A percentile compares a stretch with the other conserved stretches of the same genome.
Evolutionary conservation across 2,113 vertebrate genomes (phyloP).

Genomic region (Chionomys nivalis): DNA sequence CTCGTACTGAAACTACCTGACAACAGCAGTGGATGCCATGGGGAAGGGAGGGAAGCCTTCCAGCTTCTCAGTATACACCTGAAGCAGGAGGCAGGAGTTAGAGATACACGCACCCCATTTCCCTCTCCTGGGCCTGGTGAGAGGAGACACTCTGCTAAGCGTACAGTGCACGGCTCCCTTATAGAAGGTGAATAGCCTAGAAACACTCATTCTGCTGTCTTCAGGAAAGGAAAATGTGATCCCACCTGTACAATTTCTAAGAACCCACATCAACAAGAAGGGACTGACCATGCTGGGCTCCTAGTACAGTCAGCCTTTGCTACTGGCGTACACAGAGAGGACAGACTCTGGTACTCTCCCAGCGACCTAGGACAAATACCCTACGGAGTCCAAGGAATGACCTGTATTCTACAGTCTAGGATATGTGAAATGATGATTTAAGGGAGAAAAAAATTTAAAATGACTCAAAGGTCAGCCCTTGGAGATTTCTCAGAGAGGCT

Average conservation of each 20-base stretch:
- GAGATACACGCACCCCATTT: background rate
- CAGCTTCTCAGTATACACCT: background rate
- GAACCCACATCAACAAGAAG: background rate
- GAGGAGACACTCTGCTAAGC: background rate
- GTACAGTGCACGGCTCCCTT: background rate
- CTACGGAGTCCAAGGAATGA: background rate
- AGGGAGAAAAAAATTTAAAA: background rate
- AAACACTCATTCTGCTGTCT: background rate
- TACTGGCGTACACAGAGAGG: accelerated
- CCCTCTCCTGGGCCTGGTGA: background rate
- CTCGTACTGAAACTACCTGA: slow-evolving; percentile 46
- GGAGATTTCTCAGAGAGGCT: background rate
- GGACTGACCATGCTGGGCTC: background rate
- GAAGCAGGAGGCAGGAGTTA: background rate
- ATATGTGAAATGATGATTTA: slow-evolving; percentile 39
- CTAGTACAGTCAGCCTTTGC: background rate
- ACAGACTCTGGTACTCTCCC: background rate
- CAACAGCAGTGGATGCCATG: background rate
- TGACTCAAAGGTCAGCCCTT: background rate
- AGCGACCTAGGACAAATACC: background rate
- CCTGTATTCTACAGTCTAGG: background rate
- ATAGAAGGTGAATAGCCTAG: background rate
- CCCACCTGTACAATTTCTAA: background rate
- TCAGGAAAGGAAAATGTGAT: slow-evolving; percentile 20
- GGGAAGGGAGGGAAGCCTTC: background rate